These are phyloP conservation scores for Homalodisca vitripennis DNA, from an alignment of 1,140 invertebrate genomes.

Conservation along the genomic window DNA sequence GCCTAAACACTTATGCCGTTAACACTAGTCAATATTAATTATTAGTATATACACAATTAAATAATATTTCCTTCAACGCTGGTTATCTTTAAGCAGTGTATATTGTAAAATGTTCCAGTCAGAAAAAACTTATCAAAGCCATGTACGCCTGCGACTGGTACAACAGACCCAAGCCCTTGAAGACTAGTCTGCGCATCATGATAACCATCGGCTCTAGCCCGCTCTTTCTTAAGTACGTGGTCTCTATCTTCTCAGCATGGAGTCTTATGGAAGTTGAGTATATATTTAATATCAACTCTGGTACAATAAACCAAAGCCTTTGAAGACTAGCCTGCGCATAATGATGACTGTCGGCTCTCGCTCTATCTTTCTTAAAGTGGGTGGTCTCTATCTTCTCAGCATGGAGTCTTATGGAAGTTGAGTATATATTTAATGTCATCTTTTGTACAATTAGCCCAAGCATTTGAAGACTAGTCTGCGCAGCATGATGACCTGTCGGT, in stretches of 20 bases:
- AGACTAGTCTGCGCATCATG: not conserved
- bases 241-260: not conserved
- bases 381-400: not conserved
- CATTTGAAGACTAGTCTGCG: too few relatives aligned
- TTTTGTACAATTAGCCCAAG: too few relatives aligned
- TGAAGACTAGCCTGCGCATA: not conserved
- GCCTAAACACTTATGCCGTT: too few relatives aligned
- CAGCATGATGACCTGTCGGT: not conserved
- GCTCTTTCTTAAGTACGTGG: not conserved
- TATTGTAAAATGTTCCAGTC: too few relatives aligned
- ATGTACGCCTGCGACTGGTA: not conserved
- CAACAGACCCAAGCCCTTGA: not conserved
- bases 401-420: not conserved
- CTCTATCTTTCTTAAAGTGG: not conserved
- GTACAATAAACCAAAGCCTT: not conserved
- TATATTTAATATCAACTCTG: too few relatives aligned
- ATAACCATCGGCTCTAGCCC: not conserved
- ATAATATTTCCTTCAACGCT: too few relatives aligned
- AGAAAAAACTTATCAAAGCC: not conserved
- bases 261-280: not conserved
- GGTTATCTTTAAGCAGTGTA: too few relatives aligned
- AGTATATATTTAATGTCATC: too few relatives aligned
- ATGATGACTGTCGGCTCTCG: not conserved
- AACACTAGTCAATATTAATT: too few relatives aligned
- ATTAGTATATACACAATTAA: too few relatives aligned